phyloP scores from a whole-genome alignment of 2,797 vertebrate genomes.

The Scolopax bukidnonensis region DNA sequence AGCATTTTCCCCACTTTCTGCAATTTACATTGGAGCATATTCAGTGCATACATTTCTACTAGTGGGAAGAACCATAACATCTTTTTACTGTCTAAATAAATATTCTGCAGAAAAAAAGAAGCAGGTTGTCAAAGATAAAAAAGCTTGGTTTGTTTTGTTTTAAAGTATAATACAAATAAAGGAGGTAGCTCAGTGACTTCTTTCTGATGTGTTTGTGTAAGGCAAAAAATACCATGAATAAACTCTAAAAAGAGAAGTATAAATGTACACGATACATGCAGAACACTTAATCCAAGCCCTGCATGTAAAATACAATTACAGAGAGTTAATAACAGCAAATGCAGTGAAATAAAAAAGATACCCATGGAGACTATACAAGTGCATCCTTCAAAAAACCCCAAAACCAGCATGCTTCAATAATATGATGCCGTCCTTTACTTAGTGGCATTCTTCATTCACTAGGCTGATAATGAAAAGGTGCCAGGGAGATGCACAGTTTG shows the following conservation, averaged over 20 bases:
- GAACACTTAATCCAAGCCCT: not conserved
- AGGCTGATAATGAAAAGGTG: not conserved
- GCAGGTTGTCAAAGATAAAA: not conserved
- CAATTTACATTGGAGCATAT: constrained; percentile 25
- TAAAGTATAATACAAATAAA: constrained; percentile 39
- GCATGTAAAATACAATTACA: not conserved
- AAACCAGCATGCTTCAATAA: not conserved
- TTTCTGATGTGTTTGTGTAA: not conserved
- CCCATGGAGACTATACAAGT: not conserved
- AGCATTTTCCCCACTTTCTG: constrained; percentile 18
- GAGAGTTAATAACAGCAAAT: not conserved
- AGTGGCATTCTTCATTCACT: not conserved
- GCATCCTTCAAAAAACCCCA: not conserved
- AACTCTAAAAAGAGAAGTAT: not conserved
- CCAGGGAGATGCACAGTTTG: constrained; percentile 22
- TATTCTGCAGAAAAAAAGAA: not conserved
- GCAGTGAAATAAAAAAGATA: not conserved
- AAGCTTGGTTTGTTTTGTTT: constrained; percentile 21
- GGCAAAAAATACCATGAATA: constrained; percentile 10
- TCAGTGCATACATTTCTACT: not conserved
- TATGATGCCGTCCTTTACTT: not conserved
- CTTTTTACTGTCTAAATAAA: constrained; percentile 45
- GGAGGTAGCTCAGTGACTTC: constrained; percentile 8
- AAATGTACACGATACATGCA: not conserved
- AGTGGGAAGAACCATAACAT: not conserved